These are phyloP conservation scores for Adoxophyes honmai DNA, from an alignment of 1,140 invertebrate species.

Conservation along the genomic window DNA sequence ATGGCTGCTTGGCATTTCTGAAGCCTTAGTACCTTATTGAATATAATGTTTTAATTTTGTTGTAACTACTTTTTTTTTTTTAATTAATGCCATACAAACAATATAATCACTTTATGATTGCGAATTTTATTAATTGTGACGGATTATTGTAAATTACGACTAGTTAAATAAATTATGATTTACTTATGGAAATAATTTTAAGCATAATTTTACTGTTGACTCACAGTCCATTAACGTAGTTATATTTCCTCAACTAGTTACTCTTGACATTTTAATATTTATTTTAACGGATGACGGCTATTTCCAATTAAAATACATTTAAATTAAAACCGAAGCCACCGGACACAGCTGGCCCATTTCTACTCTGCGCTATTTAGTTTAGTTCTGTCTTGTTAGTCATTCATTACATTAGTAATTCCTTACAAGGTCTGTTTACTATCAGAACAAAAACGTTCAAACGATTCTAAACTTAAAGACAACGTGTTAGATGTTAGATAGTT, in stretches of 20 bases:
- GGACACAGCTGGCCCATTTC: slow-evolving; percentile 69
- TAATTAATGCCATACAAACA: too few species aligned
- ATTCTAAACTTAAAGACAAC: slow-evolving; percentile 26
- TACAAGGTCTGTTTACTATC: slow-evolving; percentile 18
- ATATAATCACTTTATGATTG: too few species aligned
- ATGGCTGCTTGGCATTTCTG: too few species aligned
- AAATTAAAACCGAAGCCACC: slow-evolving; percentile 71
- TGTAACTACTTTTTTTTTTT: too few species aligned
- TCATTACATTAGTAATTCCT: slow-evolving; percentile 67
- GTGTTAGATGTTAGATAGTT: slow-evolving; percentile 19
- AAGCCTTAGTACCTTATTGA: too few species aligned
- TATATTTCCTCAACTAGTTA: slow-evolving; percentile 2
- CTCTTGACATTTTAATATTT: slow-evolving; percentile 28
- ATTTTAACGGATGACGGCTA: slow-evolving; percentile 39
- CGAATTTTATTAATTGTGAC: too few species aligned
- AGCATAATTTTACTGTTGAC: background rate
- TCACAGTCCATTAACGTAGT: too few species aligned
- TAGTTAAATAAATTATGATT: too few species aligned
- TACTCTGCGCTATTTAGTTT: slow-evolving; percentile 64
- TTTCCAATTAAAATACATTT: slow-evolving; percentile 70
- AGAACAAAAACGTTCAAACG: slow-evolving; percentile 15
- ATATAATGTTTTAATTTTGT: too few species aligned
- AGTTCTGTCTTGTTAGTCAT: slow-evolving; percentile 70
- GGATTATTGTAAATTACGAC: too few species aligned
- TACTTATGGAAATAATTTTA: background rate